phyloP scores from a whole-genome alignment of 92 coral and sea anemone genomes.

The Montipora capitata region DNA sequence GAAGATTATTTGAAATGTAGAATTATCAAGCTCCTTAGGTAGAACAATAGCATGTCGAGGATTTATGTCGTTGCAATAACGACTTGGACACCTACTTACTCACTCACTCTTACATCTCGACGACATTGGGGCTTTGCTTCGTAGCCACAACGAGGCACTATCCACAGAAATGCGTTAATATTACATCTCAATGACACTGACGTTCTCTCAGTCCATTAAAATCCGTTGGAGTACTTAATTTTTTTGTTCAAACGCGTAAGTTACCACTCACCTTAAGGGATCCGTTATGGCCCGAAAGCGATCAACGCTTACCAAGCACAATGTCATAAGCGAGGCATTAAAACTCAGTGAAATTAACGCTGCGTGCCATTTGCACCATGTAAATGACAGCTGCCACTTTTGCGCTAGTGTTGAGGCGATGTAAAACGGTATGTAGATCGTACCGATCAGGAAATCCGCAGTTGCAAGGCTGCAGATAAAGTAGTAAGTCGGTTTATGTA shows the following conservation, averaged over 20 bases:
- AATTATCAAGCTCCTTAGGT: too few species aligned
- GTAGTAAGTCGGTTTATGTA: slow-evolving; percentile 87
- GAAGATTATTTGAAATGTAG: too few species aligned
- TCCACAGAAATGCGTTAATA: too few species aligned
- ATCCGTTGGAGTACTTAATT: too few species aligned
- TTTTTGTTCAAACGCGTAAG: background rate
- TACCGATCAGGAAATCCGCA: slow-evolving; percentile 79
- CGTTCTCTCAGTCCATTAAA: too few species aligned
- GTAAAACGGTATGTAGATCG: slow-evolving; percentile 79
- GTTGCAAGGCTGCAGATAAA: slow-evolving; percentile 80
- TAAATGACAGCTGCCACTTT: slow-evolving; percentile 67
- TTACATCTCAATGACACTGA: too few species aligned
- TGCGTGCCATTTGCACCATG: slow-evolving; percentile 83
- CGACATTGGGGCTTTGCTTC: too few species aligned
- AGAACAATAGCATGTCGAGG: too few species aligned
- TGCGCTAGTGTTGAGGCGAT: slow-evolving; percentile 67
- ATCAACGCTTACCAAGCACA: slow-evolving; percentile 82
- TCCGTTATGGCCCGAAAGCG: slow-evolving; percentile 84
- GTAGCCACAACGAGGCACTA: too few species aligned
- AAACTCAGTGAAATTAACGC: slow-evolving; percentile 76
- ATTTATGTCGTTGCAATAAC: too few species aligned
- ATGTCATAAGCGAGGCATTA: slow-evolving; percentile 83
- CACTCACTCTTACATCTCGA: too few species aligned
- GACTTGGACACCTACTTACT: too few species aligned
- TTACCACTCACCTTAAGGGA: slow-evolving; percentile 74